Conservation (phyloP, 2,797 vertebrate genomes). For the Pseudochromis fuscus region DNA sequence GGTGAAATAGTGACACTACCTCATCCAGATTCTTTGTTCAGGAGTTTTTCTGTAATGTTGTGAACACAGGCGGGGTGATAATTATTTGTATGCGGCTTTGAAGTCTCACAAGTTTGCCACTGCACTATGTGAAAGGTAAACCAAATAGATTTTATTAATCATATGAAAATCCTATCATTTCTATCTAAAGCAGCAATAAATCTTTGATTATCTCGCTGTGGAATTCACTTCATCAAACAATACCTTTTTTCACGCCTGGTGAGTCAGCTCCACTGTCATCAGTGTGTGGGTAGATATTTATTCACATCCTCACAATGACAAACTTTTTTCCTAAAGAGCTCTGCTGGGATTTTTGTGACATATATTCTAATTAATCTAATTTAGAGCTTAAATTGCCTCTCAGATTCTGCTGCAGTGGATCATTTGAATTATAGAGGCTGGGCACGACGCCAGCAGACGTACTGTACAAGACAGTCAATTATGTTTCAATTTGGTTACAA, state of each 20-base stretch:
- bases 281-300: neutral
- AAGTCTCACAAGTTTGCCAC: neutral
- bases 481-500: conserved; percentile 1
- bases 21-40: no score
- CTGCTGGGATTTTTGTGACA: conserved; percentile 4
- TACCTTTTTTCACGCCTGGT: neutral
- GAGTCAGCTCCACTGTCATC: neutral
- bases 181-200: neutral
- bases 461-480: neutral
- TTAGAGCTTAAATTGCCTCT: conserved; percentile 13
- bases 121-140: neutral
- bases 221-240: neutral
- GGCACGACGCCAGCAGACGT: neutral
- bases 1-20: no score
- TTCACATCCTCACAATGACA: conserved; percentile 5
- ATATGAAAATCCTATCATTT: neutral
- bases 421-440: neutral
- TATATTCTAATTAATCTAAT: conserved; percentile 13
- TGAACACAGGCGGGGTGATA: no score
- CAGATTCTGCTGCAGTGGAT: conserved; percentile 15
- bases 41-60: no score
- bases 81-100: neutral
- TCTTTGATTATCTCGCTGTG: neutral
- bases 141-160: no score
- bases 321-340: neutral